A percentile compares a stretch with the other conserved stretches of the same genome.
phyloP scores from a whole-genome alignment of 2,888 invertebrate species.

The Acanthosepion lycidas region DNA sequence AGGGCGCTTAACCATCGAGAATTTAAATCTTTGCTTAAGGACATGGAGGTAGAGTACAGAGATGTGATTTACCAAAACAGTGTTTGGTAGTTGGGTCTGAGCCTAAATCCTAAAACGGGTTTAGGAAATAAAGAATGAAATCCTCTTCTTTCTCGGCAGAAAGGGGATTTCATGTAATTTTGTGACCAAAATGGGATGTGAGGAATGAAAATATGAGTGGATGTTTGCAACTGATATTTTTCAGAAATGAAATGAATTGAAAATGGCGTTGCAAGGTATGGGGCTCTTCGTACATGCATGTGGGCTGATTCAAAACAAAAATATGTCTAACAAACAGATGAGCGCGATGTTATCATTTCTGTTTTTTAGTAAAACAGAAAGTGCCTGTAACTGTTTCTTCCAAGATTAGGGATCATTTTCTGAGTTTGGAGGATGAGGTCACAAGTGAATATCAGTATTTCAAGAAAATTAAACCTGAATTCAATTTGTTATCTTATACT shows the following conservation, averaged over 20 bases:
- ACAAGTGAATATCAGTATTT: not conserved
- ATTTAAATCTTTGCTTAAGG: not conserved
- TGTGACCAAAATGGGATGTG: too few species aligned
- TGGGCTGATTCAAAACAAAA: not conserved
- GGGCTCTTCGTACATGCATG: conserved; percentile 8
- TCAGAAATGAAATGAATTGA: not conserved
- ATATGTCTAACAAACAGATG: not conserved
- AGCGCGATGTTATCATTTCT: not conserved
- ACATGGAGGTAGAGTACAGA: not conserved
- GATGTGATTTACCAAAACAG: not conserved
- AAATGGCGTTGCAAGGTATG: not conserved
- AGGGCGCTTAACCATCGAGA: too few species aligned
- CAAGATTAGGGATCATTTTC: not conserved
- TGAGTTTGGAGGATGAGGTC: not conserved
- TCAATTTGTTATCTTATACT: not conserved
- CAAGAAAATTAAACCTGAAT: conserved; percentile 10
- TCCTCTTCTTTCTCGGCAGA: too few species aligned
- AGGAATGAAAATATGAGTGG: too few species aligned
- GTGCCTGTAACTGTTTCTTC: not conserved
- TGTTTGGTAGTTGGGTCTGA: not conserved
- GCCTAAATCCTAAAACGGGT: not conserved
- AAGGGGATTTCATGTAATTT: too few species aligned
- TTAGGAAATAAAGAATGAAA: not conserved
- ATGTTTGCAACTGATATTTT: not conserved
- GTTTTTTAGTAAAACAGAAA: not conserved